Evolutionary conservation across 2,113 vertebrate species (phyloP).

Genomic region (Theristicus caerulescens): DNA sequence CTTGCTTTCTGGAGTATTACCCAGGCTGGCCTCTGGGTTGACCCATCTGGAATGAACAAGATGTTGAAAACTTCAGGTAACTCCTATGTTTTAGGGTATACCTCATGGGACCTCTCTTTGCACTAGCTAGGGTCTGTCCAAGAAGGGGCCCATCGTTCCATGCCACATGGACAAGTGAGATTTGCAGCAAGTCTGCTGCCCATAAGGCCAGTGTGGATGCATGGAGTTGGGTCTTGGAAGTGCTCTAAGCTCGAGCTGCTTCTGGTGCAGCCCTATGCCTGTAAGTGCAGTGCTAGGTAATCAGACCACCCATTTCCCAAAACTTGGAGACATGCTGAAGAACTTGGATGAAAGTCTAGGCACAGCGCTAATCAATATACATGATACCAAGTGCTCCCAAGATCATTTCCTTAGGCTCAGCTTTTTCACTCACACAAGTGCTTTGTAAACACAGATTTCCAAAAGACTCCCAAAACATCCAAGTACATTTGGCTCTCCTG

Average conservation of each 20-base stretch:
- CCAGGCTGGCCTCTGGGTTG: neutral
- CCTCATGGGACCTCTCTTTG: neutral
- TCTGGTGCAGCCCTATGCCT: neutral
- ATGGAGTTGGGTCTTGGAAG: neutral
- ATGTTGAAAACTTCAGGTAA: neutral
- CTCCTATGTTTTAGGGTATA: neutral
- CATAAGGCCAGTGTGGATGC: neutral
- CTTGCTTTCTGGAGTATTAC: neutral
- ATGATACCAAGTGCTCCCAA: neutral
- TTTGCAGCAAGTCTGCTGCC: neutral
- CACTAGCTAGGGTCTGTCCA: neutral
- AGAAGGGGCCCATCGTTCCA: accelerated
- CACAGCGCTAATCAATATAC: neutral
- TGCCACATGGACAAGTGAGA: neutral
- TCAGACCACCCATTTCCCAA: neutral
- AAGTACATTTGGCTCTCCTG: constrained; percentile 8
- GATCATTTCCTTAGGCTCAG: neutral
- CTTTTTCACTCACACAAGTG: neutral
- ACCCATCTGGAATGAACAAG: neutral
- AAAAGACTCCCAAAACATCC: neutral
- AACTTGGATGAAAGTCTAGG: neutral
- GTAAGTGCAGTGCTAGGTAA: neutral
- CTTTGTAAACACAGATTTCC: constrained; percentile 12
- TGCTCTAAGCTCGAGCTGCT: neutral
- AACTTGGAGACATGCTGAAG: neutral